These are phyloP conservation scores for Platanista minor DNA, from an alignment of 2,113 vertebrate species.

Conservation along the genomic window DNA sequence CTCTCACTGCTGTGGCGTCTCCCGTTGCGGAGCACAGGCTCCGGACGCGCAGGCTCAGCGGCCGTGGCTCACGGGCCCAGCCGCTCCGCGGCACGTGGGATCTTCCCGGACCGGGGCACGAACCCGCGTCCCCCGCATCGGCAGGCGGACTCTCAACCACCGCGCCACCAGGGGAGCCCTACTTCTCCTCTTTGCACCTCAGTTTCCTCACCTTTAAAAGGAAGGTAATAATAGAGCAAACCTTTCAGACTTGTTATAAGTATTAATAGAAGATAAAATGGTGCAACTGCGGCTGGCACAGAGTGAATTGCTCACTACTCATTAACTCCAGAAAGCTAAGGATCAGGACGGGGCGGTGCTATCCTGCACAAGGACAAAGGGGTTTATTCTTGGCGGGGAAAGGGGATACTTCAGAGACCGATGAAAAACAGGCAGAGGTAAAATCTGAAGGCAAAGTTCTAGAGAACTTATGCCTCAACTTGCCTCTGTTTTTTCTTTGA, in stretches of 20 bases:
- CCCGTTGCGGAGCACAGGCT: no score
- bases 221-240: background rate
- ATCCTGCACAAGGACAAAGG: background rate
- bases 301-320: background rate
- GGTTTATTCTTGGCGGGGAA: background rate
- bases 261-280: conserved; percentile 7
- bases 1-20: no score
- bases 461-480: background rate
- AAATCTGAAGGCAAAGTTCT: background rate
- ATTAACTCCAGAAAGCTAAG: background rate
- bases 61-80: no score
- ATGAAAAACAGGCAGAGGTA: background rate
- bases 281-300: background rate
- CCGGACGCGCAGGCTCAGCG: no score
- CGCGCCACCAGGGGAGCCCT: no score
- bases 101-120: no score
- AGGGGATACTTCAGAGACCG: background rate
- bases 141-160: no score
- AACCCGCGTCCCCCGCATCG: no score
- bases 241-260: conserved; percentile 18
- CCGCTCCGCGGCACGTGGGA: no score
- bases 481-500: background rate
- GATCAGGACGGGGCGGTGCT: background rate
- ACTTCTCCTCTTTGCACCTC: background rate
- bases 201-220: conserved; percentile 7